These are phyloP conservation scores for Euleptes europaea DNA, from an alignment of 2,113 vertebrate species.

Conservation along the genomic window DNA sequence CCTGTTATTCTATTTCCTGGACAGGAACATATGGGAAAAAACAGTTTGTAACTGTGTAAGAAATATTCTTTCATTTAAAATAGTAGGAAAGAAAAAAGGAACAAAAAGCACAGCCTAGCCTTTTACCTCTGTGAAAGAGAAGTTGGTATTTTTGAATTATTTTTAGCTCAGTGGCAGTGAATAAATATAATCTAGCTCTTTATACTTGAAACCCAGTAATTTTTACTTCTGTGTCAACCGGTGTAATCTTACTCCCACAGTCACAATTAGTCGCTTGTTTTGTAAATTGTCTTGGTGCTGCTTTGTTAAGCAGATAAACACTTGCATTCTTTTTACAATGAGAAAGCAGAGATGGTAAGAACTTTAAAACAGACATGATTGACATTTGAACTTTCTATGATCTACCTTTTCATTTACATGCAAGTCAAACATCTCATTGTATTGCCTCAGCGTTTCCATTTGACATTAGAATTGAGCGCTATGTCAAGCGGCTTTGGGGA, in stretches of 20 bases:
- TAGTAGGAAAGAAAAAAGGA: constrained; percentile 18
- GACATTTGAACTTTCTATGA: no score
- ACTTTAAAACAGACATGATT: neutral
- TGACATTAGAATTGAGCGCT: no score
- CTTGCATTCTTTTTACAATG: neutral
- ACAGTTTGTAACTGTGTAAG: neutral
- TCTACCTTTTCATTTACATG: no score
- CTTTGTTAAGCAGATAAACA: constrained; percentile 15
- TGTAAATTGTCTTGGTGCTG: constrained; percentile 4
- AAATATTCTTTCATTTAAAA: constrained; percentile 1
- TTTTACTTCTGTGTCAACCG: constrained; percentile 40
- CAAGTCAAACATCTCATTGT: no score
- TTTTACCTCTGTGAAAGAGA: constrained; percentile 36
- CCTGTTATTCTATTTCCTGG: neutral
- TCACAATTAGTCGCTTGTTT: constrained; percentile 31
- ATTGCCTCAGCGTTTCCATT: no score
- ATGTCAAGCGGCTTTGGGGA: no score
- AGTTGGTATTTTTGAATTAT: constrained; percentile 25
- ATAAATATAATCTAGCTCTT: constrained; percentile 42
- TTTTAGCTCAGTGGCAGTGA: constrained; percentile 42
- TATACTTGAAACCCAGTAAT: constrained; percentile 22
- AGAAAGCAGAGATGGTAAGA: neutral
- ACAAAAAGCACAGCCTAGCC: rapidly evolving
- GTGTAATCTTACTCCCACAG: constrained; percentile 28
- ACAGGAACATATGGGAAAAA: neutral